phyloP scores from a whole-genome alignment of 1,140 invertebrate genomes.

The Drosophila persimilis region DNA sequence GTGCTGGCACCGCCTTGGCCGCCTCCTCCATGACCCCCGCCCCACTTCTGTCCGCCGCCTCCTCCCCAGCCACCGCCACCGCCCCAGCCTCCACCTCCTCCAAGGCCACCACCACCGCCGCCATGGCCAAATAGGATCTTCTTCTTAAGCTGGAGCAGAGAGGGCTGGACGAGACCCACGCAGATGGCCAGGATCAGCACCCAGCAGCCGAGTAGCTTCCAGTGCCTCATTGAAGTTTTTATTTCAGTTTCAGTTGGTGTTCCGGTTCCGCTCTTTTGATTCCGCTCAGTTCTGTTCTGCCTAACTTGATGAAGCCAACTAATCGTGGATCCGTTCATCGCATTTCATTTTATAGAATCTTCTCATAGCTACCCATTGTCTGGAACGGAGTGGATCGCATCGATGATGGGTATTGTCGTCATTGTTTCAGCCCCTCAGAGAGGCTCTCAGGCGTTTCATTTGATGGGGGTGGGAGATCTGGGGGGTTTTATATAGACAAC shows the following conservation, averaged over 20 bases:
- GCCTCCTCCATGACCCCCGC: slow-evolving; percentile 23
- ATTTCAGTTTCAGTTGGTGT: slow-evolving; percentile 16
- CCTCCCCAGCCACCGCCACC: slow-evolving; percentile 10
- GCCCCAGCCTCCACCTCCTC: slow-evolving; percentile 17
- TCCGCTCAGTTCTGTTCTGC: background rate
- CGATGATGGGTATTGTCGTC: slow-evolving; percentile 32
- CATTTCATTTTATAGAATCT: slow-evolving; percentile 52
- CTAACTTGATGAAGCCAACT: slow-evolving; percentile 34
- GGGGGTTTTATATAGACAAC: slow-evolving; percentile 36
- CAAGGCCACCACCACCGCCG: slow-evolving; percentile 18
- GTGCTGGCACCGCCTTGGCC: slow-evolving; percentile 21
- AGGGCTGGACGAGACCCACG: slow-evolving; percentile 47
- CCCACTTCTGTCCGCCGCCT: slow-evolving; percentile 33
- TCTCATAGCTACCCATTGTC: slow-evolving; percentile 45
- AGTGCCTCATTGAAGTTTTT: slow-evolving; percentile 18
- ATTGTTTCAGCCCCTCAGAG: background rate
- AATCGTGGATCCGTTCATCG: slow-evolving; percentile 20
- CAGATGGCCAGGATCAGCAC: slow-evolving; percentile 49
- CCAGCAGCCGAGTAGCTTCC: slow-evolving; percentile 20
- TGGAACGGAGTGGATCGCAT: slow-evolving; percentile 9
- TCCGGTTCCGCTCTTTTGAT: background rate
- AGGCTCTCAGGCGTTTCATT: slow-evolving; percentile 21
- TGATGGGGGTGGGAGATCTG: slow-evolving; percentile 3
- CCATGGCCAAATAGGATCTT: slow-evolving; percentile 54
- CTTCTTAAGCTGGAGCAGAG: slow-evolving; percentile 56